phyloP scores from a whole-genome alignment of 2,888 invertebrate genomes.

The Melanargia galathea region DNA sequence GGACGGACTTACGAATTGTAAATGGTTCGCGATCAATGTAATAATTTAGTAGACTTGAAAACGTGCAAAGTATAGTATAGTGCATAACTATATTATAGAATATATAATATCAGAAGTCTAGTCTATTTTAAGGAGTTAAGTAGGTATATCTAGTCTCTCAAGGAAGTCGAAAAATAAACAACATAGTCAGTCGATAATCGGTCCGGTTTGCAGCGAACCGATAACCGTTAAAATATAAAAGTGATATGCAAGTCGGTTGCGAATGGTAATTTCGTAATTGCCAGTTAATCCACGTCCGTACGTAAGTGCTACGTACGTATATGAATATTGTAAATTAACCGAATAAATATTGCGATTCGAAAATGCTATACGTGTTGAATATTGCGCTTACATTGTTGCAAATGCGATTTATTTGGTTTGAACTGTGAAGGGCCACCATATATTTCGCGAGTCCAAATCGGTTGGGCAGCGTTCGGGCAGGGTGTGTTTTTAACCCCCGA shows the following conservation, averaged over 20 bases:
- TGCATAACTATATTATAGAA: too few species aligned
- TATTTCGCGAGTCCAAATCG: not conserved
- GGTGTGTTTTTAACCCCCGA: too few species aligned
- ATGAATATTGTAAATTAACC: not conserved
- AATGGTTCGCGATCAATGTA: too few species aligned
- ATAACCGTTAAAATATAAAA: slow-evolving; percentile 64
- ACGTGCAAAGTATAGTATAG: too few species aligned
- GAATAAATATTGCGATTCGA: slow-evolving; percentile 21
- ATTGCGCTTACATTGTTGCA: slow-evolving; percentile 29
- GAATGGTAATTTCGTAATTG: slow-evolving; percentile 73
- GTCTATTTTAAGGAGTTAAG: slow-evolving; percentile 4
- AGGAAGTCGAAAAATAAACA: slow-evolving; percentile 12
- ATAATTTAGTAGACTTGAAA: too few species aligned
- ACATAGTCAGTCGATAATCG: slow-evolving; percentile 20
- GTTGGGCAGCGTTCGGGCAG: too few species aligned
- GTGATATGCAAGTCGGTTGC: slow-evolving; percentile 58
- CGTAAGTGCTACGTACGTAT: slow-evolving; percentile 22
- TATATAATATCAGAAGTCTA: not conserved
- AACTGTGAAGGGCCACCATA: not conserved
- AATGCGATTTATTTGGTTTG: slow-evolving; percentile 17
- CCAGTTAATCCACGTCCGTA: slow-evolving; percentile 62
- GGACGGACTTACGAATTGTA: too few species aligned
- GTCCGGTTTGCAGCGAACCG: slow-evolving; percentile 53
- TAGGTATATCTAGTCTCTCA: slow-evolving; percentile 8
- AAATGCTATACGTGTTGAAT: slow-evolving; percentile 26